A percentile compares a stretch with the other conserved stretches of the same genome.
Evolutionary conservation across 2,888 invertebrate genomes (phyloP).

Genomic region (Parasteatoda lunata): DNA sequence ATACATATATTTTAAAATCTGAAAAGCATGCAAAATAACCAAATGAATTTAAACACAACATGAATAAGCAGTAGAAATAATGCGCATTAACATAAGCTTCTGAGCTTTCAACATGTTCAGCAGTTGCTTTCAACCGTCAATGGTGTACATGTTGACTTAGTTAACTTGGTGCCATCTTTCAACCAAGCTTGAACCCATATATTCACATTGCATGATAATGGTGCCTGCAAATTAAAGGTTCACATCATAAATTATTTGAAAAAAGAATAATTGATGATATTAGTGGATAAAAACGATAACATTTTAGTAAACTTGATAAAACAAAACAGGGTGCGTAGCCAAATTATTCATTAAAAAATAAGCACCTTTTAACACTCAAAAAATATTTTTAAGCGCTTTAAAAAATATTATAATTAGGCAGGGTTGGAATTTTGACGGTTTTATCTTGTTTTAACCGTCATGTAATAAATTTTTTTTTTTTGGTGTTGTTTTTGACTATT

Average conservation of each 20-base stretch:
- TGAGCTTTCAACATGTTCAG: not conserved
- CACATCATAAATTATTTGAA: not conserved
- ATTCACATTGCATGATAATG: conserved; percentile 11
- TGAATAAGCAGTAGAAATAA: not conserved
- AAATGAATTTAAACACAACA: not conserved
- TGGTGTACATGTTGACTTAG: not conserved
- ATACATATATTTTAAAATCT: not conserved
- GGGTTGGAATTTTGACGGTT: too few relatives aligned
- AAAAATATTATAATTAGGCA: too few relatives aligned
- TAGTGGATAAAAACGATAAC: too few relatives aligned
- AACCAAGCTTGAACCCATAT: conserved; percentile 31
- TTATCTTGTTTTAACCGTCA: too few relatives aligned
- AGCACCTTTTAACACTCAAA: not conserved
- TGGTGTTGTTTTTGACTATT: too few relatives aligned
- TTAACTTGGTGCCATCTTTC: conserved; percentile 9
- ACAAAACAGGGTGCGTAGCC: too few relatives aligned
- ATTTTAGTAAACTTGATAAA: too few relatives aligned
- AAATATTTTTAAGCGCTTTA: not conserved
- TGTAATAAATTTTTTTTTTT: too few relatives aligned
- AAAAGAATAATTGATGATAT: not conserved
- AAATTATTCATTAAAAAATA: too few relatives aligned
- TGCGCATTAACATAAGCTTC: not conserved
- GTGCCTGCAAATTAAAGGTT: conserved; percentile 4
- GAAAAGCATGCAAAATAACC: not conserved
- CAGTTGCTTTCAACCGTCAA: not conserved